phyloP scores from a whole-genome alignment of 2,113 vertebrate species.

The Chrysochloris asiatica region DNA sequence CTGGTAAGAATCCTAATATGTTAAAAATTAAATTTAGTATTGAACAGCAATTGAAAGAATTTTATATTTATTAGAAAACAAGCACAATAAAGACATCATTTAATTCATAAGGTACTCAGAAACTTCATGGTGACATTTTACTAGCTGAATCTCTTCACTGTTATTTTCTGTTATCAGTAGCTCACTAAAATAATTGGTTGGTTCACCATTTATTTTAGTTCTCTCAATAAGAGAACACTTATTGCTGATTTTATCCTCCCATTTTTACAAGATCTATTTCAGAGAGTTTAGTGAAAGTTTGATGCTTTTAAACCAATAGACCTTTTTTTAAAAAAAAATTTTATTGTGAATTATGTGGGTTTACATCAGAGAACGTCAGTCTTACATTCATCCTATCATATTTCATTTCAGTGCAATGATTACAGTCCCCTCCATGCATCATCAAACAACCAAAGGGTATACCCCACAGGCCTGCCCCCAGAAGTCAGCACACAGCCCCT shows the following conservation, averaged over 20 bases:
- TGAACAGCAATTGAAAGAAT: background rate
- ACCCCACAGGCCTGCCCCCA: no score
- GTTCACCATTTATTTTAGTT: conserved; percentile 30
- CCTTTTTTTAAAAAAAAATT: no score
- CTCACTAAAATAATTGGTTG: conserved; percentile 46
- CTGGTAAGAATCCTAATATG: conserved; percentile 17
- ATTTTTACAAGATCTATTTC: conserved; percentile 20
- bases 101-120: background rate
- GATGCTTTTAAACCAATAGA: conserved; percentile 30
- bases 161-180: conserved; percentile 32
- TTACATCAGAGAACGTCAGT: no score
- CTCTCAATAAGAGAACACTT: background rate
- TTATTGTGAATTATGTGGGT: no score
- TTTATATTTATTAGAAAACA: background rate
- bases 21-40: conserved; percentile 29
- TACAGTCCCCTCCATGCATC: no score
- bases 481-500: no score
- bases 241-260: no score
- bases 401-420: no score
- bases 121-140: conserved; percentile 15
- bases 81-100: conserved; percentile 8
- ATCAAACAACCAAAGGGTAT: no score
- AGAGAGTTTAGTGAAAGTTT: conserved; percentile 8
- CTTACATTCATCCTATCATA: no score
- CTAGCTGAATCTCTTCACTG: background rate